Evolutionary conservation across 2,888 invertebrate species (phyloP), one percentile per base, ranked within the genome.

Genomic region (Orthosia cruda): DNA sequence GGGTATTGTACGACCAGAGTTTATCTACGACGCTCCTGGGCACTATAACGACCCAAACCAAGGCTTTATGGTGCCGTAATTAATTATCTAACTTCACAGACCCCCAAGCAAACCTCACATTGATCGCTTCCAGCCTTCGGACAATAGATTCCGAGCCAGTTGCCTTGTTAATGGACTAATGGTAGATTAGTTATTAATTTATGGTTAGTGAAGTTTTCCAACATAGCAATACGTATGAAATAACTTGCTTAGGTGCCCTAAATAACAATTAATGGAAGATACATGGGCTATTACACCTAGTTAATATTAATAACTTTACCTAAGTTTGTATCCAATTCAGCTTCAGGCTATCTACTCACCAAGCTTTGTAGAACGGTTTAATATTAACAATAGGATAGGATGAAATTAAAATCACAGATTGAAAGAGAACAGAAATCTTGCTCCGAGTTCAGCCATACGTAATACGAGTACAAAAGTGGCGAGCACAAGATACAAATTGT

Each of bases 21-120:
- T 88, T 80, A 88, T 81, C 76, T 89, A 94, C 91, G 92, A 92
- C 87, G 91, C 94, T 93, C 93, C 75, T 81, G 95, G 94, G 94
- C 89, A 88, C 91, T 88, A 90, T 94, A 93, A 93, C 89, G 89
- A 77, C 88, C 84, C 84, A 84, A 85, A 88, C 89, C 89, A 85
- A 88, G 90, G 92, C 91, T 91, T 93, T 94, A 94, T 91, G 87
- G 87, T 84, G 79, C 86, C 87, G 89, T 94, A 93, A 95, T 95
- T 95, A 95, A 95, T 95, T 94, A 94, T 92, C 90, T 89, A 91
- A 93, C 92, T 93, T 92, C 90, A 89, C 87, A 90, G 89, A 89
- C 89, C 82, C 89, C 89, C 87, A 87, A 85, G 81, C 79, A 86
- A 81, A 81, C 85, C 81, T 84, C 86, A 85, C 89, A 89, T 89